Base-by-base conservation (phyloP, 2,113 vertebrate species). In the Cygnus atratus region DNA sequence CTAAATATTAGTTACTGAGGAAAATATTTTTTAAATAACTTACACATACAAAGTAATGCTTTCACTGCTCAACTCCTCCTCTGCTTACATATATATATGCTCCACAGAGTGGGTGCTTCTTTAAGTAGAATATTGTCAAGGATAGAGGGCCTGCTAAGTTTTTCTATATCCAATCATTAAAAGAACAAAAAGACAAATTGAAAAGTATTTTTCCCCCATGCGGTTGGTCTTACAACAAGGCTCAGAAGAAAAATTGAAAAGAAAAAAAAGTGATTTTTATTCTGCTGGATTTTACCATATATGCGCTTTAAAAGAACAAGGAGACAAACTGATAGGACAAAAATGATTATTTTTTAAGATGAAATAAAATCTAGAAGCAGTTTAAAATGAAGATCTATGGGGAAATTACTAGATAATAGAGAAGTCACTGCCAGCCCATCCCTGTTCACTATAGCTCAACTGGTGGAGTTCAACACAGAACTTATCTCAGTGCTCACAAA, bases 41-140 rank as follows among this genome's bases (percentile, higher is more conserved):
- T 58, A 29, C 7, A 54, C 0, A 0, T 46, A n/a, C 15, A 39
- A 9, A 8, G 15, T n/a, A 54, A 48, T 1, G 35, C 26, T 50
- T 80, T 58, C 35, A 77, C 3, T 15, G 41, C 7, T 73, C 8
- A 10, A 21, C 11, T 54, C 57, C 41, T 37, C 8, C 37, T 68
- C 58, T 33, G 37, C 25, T 67, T 20, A 18, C 1, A 4, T 15
- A 2, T 3, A 9, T 3, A 4, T n/a, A 59, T 1, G 12, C 7
- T 18, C 9, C 58, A 74, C 12, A 87, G 73, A 73, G n/a, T 1
- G 3, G 3, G 11, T 44, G 25, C 11, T 57, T 29, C 44, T 90
- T 81, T 50, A 78, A 75, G 29, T 2, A 67, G 28, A 73, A 37
- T 24, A 57, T 28, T 37, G 25, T 10, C 11, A 74, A 39, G 41